Percentiles rank a stretch among this genome's conserved stretches.
phyloP scores from a whole-genome alignment of 2,888 invertebrate genomes.

The Drosophila formosana region DNA sequence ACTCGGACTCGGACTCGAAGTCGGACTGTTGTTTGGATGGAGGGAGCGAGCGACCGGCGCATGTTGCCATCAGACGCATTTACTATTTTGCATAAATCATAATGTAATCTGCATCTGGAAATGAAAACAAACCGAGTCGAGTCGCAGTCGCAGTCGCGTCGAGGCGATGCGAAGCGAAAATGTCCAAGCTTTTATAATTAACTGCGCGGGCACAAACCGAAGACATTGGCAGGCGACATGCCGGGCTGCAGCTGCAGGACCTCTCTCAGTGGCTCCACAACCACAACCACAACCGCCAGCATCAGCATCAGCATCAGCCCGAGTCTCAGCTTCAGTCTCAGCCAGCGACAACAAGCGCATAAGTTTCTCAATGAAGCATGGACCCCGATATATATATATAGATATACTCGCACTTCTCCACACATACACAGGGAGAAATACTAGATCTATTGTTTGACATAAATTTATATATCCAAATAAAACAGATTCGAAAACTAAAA shows the following conservation, averaged over 20 bases:
- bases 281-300: slow-evolving; percentile 29
- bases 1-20: no score
- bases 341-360: slow-evolving; percentile 65
- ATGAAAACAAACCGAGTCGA: slow-evolving; percentile 72
- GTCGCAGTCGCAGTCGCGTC: background rate
- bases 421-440: background rate
- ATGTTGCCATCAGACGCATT: slow-evolving; percentile 84
- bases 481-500: no score
- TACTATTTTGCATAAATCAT: slow-evolving; percentile 85
- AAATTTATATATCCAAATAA: background rate
- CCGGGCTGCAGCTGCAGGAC: slow-evolving; percentile 75
- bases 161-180: slow-evolving; percentile 75
- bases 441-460: background rate
- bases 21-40: background rate
- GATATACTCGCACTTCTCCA: slow-evolving; percentile 44
- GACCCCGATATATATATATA: slow-evolving; percentile 53
- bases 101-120: slow-evolving; percentile 85
- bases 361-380: slow-evolving; percentile 81
- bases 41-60: slow-evolving; percentile 57
- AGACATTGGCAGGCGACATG: slow-evolving; percentile 81
- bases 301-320: background rate
- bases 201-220: slow-evolving; percentile 82
- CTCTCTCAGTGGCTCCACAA: slow-evolving; percentile 23
- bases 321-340: slow-evolving; percentile 39
- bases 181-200: slow-evolving; percentile 85